A percentile compares a stretch with the other conserved stretches of the same genome.
Evolutionary conservation across 2,888 invertebrate species (phyloP).

Genomic region (Lasioglossum morio): DNA sequence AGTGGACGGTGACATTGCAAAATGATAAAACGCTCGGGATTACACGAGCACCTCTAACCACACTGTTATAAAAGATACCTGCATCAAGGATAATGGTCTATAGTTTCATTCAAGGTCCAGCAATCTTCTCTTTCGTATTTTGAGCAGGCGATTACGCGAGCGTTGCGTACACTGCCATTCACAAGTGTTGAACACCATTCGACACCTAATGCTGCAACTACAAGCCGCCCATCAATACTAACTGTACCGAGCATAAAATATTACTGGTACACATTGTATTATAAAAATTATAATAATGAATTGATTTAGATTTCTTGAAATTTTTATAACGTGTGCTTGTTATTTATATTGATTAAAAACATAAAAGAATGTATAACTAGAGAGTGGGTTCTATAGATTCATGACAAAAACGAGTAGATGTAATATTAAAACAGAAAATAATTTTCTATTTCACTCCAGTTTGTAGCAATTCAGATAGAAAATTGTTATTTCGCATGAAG

Average conservation of each 20-base stretch:
- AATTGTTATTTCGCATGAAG: too few species aligned
- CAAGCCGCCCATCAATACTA: neutral
- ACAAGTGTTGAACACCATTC: neutral
- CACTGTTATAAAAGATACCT: neutral
- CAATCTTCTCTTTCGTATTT: neutral
- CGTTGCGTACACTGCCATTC: neutral
- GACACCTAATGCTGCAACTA: neutral
- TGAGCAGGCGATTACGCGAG: neutral
- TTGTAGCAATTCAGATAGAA: too few species aligned
- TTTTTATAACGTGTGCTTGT: too few species aligned
- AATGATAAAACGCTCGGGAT: conserved; percentile 16
- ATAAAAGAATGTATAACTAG: conserved; percentile 21
- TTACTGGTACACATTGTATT: too few species aligned
- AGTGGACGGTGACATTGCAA: conserved; percentile 15
- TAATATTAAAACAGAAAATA: too few species aligned
- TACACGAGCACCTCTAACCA: neutral
- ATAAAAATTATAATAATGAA: too few species aligned
- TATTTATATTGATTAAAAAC: conserved; percentile 25
- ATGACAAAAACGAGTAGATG: too few species aligned
- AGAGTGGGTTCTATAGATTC: too few species aligned
- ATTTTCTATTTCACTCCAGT: too few species aligned
- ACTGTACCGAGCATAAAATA: too few species aligned
- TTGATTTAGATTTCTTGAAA: neutral
- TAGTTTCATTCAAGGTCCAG: neutral
- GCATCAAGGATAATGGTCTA: conserved; percentile 4